phyloP scores from a whole-genome alignment of 2,888 invertebrate genomes.

The Choreutis nemorana region DNA sequence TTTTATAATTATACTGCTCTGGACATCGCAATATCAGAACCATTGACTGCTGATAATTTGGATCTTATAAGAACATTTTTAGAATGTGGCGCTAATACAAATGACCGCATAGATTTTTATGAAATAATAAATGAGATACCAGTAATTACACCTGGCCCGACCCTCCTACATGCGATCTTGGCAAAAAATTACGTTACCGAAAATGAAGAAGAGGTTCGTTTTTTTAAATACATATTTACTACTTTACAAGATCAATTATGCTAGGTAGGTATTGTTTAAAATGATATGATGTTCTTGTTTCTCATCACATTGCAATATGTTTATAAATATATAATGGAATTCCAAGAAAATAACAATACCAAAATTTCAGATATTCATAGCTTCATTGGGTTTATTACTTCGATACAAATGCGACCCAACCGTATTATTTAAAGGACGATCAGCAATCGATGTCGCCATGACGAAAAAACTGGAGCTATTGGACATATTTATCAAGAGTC shows the following conservation, averaged over 20 bases:
- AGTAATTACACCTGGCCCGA: constrained; percentile 30
- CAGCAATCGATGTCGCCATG: constrained; percentile 35
- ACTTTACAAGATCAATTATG: neutral
- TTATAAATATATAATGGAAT: too few species aligned
- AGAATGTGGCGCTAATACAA: constrained; percentile 29
- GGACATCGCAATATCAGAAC: constrained; percentile 34
- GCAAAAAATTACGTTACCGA: constrained; percentile 23
- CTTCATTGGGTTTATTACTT: too few species aligned
- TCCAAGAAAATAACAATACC: too few species aligned
- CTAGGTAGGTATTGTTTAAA: too few species aligned
- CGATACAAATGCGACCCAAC: constrained; percentile 29
- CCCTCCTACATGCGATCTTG: constrained; percentile 37
- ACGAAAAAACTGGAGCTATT: constrained; percentile 23
- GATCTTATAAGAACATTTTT: constrained; percentile 29
- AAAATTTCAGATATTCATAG: too few species aligned
- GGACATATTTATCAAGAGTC: constrained; percentile 31
- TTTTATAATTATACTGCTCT: constrained; percentile 27
- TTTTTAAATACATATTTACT: neutral
- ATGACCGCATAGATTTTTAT: constrained; percentile 20
- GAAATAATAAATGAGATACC: constrained; percentile 5
- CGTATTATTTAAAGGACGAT: constrained; percentile 28
- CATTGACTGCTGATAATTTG: constrained; percentile 25
- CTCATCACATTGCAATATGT: too few species aligned
- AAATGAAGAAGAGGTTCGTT: constrained; percentile 18
- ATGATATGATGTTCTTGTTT: too few species aligned